Conservation (phyloP, 2,113 vertebrate genomes). For the Eulemur rufifrons region DNA sequence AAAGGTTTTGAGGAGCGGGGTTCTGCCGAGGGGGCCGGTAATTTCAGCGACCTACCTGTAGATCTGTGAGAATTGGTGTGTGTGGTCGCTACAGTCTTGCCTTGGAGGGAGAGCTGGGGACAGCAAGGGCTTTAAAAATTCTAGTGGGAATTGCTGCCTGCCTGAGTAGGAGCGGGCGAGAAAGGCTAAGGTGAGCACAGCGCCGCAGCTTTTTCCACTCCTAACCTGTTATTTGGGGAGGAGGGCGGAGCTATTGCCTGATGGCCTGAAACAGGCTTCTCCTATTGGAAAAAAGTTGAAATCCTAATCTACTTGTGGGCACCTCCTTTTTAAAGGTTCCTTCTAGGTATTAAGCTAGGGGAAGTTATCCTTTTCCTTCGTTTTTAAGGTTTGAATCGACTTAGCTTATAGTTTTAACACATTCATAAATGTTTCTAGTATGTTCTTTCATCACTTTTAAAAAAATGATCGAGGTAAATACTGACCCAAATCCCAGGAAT, state of each 20-base stretch:
- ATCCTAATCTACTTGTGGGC: neutral
- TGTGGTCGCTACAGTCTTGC: accelerated
- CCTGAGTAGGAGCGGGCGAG: neutral
- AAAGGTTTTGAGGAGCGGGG: neutral
- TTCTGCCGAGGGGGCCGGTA: neutral
- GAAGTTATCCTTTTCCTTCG: neutral
- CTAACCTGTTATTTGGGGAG: conserved; percentile 30
- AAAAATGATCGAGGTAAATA: neutral
- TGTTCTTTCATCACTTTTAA: neutral
- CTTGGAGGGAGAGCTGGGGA: neutral
- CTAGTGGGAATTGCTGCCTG: neutral
- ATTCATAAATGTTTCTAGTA: neutral
- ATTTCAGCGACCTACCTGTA: neutral
- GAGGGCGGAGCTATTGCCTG: neutral
- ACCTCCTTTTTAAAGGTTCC: neutral
- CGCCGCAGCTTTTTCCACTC: neutral
- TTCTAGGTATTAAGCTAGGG: neutral
- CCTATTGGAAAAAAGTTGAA: conserved; percentile 37
- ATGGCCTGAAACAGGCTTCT: neutral
- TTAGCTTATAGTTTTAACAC: neutral
- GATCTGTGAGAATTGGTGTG: neutral
- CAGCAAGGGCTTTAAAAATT: neutral
- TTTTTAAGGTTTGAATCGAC: neutral
- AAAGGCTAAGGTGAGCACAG: neutral
- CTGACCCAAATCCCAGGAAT: neutral